phyloP scores from a whole-genome alignment of 2,797 vertebrate species.

The Sarcophilus harrisii region DNA sequence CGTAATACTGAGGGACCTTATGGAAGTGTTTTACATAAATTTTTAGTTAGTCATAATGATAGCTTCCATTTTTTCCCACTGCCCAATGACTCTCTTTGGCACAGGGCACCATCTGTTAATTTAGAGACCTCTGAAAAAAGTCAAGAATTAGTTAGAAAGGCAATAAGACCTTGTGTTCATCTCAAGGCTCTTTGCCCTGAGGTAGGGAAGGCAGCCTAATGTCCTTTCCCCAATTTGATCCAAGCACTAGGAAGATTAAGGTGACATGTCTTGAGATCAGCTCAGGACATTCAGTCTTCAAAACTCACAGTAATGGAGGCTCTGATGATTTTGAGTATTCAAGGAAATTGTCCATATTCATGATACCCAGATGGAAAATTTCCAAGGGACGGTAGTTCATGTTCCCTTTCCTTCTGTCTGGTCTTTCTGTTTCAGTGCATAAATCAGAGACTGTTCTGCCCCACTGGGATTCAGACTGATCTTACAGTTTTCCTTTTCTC shows the following conservation, averaged over 20 bases:
- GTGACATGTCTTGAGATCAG: not conserved
- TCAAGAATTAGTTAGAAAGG: not conserved
- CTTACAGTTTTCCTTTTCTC: not conserved
- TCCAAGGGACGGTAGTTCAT: not conserved
- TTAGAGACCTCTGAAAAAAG: not conserved
- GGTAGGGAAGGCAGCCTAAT: not conserved
- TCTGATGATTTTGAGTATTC: not conserved
- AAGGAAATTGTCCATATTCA: not conserved
- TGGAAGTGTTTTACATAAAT: not conserved
- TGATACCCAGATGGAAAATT: not conserved
- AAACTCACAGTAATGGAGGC: not conserved
- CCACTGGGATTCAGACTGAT: not conserved
- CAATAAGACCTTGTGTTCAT: not conserved
- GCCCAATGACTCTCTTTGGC: not conserved
- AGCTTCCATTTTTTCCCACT: not conserved
- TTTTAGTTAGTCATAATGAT: not conserved
- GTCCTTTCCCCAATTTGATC: not conserved
- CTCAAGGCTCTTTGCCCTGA: not conserved
- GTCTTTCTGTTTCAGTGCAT: not conserved
- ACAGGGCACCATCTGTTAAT: too few relatives aligned
- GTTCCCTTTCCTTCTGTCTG: not conserved
- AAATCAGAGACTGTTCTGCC: not conserved
- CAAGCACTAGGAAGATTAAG: not conserved
- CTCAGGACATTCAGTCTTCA: not conserved
- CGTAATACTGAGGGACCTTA: not conserved